phyloP scores from a whole-genome alignment of 2,888 invertebrate species.

The Eilema depressum region DNA sequence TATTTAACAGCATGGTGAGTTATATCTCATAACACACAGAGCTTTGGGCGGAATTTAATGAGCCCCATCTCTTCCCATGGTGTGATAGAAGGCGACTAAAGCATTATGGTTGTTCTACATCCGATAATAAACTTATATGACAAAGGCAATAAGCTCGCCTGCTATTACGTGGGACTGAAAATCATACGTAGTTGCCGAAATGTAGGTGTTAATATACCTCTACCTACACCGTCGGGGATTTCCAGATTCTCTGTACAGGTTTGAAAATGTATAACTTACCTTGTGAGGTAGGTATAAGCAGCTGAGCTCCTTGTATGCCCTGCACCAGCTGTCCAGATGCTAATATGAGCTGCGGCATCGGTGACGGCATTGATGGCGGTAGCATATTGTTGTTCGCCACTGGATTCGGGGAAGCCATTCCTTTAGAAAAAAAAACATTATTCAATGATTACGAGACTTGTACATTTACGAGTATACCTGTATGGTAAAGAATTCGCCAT shows the following conservation, averaged over 20 bases:
- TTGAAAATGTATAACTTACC: slow-evolving; percentile 83
- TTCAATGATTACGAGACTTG: no score
- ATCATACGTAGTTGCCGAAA: no score
- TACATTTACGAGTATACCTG: no score
- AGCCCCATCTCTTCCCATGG: neutral
- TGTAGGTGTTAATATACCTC: no score
- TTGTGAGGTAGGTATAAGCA: slow-evolving; percentile 98
- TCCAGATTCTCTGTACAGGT: neutral
- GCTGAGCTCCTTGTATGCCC: slow-evolving; percentile 97
- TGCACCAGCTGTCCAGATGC: slow-evolving; percentile 97
- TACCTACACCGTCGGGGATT: no score
- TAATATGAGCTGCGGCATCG: slow-evolving; percentile 96
- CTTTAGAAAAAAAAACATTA: slow-evolving; percentile 61
- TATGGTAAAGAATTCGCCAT: neutral
- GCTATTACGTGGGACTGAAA: no score
- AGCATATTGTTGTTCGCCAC: slow-evolving; percentile 86
- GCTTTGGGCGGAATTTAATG: neutral
- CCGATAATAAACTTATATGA: no score
- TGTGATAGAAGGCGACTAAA: no score
- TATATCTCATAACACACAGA: neutral
- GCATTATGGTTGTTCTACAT: no score
- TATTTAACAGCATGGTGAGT: neutral
- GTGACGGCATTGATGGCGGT: slow-evolving; percentile 89
- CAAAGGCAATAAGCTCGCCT: no score
- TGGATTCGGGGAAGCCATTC: slow-evolving; percentile 81